Evolutionary conservation across 2,888 invertebrate genomes (phyloP).

Genomic region (Sarcophaga variegata): DNA sequence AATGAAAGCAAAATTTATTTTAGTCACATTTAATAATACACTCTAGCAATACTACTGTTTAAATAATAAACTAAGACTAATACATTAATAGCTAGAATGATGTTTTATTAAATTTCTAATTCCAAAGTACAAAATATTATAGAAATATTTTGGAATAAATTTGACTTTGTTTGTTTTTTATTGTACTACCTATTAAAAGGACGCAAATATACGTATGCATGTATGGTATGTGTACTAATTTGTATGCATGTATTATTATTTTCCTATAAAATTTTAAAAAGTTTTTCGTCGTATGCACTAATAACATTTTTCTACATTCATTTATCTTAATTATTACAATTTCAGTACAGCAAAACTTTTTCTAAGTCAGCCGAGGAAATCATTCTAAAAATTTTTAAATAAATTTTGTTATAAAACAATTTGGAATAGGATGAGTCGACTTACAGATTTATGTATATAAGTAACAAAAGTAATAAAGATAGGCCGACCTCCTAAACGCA

Average conservation of each 20-base stretch:
- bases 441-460: too few species aligned
- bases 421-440: too few species aligned
- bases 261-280: not conserved
- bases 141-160: not conserved
- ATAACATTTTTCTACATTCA: too few species aligned
- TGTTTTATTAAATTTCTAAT: not conserved
- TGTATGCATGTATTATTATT: not conserved
- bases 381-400: too few species aligned
- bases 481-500: too few species aligned
- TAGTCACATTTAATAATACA: not conserved
- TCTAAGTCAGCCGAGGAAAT: too few species aligned
- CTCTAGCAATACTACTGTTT: not conserved
- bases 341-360: too few species aligned
- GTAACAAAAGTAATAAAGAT: too few species aligned
- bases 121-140: not conserved
- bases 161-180: not conserved
- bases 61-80: not conserved
- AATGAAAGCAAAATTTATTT: too few species aligned
- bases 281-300: not conserved
- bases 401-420: too few species aligned
- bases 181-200: conserved; percentile 2
- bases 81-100: not conserved
- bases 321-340: too few species aligned
- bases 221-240: not conserved
- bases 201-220: not conserved